Evolutionary conservation across 2,888 invertebrate species (phyloP), one percentile per base, ranked within the genome.

Genomic region (Ganaspis brasiliensis): DNA sequence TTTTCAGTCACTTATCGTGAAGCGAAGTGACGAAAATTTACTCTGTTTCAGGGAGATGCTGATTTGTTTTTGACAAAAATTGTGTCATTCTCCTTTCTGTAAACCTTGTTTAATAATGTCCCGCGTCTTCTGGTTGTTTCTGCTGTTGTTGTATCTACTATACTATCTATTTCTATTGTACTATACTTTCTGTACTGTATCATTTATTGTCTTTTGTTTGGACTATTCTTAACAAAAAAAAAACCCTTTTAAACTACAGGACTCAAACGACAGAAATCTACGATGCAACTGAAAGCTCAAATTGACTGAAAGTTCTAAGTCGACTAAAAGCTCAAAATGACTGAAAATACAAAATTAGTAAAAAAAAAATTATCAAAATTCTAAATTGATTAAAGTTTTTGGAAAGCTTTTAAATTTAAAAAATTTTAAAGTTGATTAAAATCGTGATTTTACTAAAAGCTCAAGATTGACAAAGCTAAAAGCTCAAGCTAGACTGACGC

Each of bases 31-130:
- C 83, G 84, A 84, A 84, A 86, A 87, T 89, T 90, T 90, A 84
- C 84, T 91, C 89, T 91, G 90, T 91, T 91, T 88, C 91, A 91
- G 91, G 90, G 89, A 81, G 90, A 84, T 88, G 91, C 88, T 82
- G 89, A 87, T 86, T 79, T 80, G 82, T 87, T 85, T 40, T 67
- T 67, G 24, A 40, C 3, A 67, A 45, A 16, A 67, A 12, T 45
- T 40, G 45, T 63, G 40, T 35, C 24, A 40, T 3, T 21, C 24
- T 40, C 40, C 84, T 81, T 81, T 71, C 31, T 82, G 76, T 82
- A 49, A 79, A 57, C 40, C 2, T 37, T 72, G 10, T 24, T 52
- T 14, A 26, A 45, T 3, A 37, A 16, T 35, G 19, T 35, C 24
- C 49, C 72, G 40, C 21, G 52, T 83, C 81, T 89, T 88, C 86